A percentile compares a stretch with the other conserved stretches of the same genome.
Conservation (phyloP, 2,888 invertebrate species). For the Melitaea athalia region DNA sequence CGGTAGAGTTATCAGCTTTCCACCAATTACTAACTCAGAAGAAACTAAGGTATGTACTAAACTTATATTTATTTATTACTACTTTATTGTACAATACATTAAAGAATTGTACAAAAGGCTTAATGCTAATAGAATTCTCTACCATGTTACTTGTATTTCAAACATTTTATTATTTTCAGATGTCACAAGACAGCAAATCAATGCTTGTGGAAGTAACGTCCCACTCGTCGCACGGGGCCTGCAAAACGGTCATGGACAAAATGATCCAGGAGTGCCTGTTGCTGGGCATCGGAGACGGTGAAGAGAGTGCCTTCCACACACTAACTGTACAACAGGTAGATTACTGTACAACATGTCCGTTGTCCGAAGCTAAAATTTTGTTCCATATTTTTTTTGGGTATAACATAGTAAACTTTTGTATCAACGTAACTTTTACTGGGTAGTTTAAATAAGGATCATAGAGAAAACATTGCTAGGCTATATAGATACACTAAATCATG, state of each 20-base stretch:
- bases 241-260: conserved; percentile 86
- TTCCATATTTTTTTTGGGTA: too few species aligned
- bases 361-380: too few species aligned
- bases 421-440: too few species aligned
- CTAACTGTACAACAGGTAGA: conserved; percentile 71
- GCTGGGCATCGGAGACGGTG: conserved; percentile 74
- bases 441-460: too few species aligned
- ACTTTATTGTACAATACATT: too few species aligned
- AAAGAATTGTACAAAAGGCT: too few species aligned
- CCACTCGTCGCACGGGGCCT: conserved; percentile 83
- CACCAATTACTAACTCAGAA: conserved; percentile 93
- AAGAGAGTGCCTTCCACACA: conserved; percentile 56
- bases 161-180: conserved; percentile 65
- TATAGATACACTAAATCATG: too few species aligned
- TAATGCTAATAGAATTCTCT: too few species aligned
- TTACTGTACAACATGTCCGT: neutral
- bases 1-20: conserved; percentile 89
- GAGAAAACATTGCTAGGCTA: too few species aligned
- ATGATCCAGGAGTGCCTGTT: conserved; percentile 85
- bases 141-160: too few species aligned
- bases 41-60: conserved; percentile 85
- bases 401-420: too few species aligned
- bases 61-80: too few species aligned
- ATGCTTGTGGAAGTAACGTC: conserved; percentile 91
- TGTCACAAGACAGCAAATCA: conserved; percentile 84